phyloP scores from a whole-genome alignment of 2,113 vertebrate species.

The Entelurus aequoreus region DNA sequence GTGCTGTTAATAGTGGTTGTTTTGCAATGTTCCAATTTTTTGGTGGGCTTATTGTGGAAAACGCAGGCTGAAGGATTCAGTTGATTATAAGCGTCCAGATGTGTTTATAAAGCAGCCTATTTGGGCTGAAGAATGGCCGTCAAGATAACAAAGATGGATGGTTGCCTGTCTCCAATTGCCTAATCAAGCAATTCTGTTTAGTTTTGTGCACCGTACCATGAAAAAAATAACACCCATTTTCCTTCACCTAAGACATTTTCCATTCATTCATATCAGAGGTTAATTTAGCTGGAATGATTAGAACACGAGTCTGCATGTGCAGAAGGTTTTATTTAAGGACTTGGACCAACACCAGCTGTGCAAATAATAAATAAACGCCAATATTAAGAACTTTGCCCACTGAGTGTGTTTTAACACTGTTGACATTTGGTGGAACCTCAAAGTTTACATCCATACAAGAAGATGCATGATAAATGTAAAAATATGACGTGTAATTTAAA shows the following conservation, averaged over 20 bases:
- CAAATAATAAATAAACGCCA: conserved; percentile 55
- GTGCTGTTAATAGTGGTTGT: too few species aligned
- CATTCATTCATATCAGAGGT: not conserved
- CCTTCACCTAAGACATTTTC: not conserved
- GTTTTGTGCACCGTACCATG: too few species aligned
- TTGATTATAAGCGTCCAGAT: conserved; percentile 28
- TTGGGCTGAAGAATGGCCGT: conserved; percentile 13
- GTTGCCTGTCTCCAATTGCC: not conserved
- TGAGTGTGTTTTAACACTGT: not conserved
- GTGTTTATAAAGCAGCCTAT: conserved; percentile 20
- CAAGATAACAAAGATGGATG: conserved; percentile 30
- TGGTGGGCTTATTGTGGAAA: not conserved
- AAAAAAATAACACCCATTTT: too few species aligned
- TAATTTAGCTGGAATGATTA: not conserved
- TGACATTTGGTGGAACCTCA: not conserved
- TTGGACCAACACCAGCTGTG: not conserved
- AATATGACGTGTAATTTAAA: not conserved
- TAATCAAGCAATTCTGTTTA: too few species aligned
- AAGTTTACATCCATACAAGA: too few species aligned
- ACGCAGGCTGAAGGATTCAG: conserved; percentile 1
- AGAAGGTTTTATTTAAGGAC: conserved; percentile 9
- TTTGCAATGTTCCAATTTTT: not conserved
- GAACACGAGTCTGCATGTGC: not conserved
- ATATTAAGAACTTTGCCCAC: too few species aligned
- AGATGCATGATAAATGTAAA: not conserved